Evolutionary conservation across 2,888 invertebrate species (phyloP), one percentile per base, ranked within the genome.

Genomic region (Athetis lepigone): DNA sequence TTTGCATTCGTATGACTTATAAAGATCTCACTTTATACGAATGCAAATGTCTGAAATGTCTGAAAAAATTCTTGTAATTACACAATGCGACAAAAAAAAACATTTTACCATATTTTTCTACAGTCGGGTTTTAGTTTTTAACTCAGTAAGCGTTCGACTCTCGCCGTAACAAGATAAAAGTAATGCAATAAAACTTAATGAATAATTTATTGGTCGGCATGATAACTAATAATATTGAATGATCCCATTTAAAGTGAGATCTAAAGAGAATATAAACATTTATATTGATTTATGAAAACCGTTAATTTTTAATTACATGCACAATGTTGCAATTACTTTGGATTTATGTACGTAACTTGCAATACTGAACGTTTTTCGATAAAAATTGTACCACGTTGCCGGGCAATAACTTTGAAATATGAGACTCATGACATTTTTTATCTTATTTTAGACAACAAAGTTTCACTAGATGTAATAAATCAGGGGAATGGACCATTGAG

Each of bases 301-400:
- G 85, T 87, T 82, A 84, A 70, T 75, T 84, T 87, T 89, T 86
- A 87, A 88, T 88, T 86, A 85, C 73, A 75, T 66, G 61, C 63
- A 69, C 75, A 80, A 83, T 84, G 80, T 61, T 70, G 72, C 71
- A 75, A 84, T 85, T 84, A 68, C 63, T 43, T 29, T 62, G 50
- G 61, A 77, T 82, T 78, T 77, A 83, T 84, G 70, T 65, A 64
- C 77, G 77, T 55, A 61, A 70, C 64, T 70, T 27, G 62, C 56
- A 62, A 47, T 51, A 62, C 43, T 61, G 59, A 69, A 66, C 42
- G 68, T 46, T 80, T 66, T 78, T 78, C 68, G 75, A 83, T 84
- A 79, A 81, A 83, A n/a, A 77, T 55, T 74, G 52, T 80, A 75
- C 67, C 75, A 79, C 75, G 63, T 79, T 77, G 69, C 66, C 63